phyloP scores from a whole-genome alignment of 1,140 invertebrate species.

The Conus betulinus region DNA sequence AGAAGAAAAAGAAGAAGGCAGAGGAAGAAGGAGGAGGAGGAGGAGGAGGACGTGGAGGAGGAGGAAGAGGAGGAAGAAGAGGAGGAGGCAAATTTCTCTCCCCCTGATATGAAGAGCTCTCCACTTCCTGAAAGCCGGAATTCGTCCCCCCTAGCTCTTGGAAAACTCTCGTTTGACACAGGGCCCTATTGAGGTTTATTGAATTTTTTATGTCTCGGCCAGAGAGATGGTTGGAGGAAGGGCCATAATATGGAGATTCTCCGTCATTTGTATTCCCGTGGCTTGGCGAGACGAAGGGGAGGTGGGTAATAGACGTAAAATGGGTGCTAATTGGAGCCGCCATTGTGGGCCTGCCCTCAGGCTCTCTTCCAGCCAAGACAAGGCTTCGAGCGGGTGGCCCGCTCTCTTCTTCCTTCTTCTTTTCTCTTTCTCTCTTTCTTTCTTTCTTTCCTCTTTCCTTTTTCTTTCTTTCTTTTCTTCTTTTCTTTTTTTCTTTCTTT shows the following conservation, averaged over 20 bases:
- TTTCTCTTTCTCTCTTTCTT: neutral
- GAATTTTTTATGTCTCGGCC: conserved; percentile 38
- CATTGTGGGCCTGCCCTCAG: neutral
- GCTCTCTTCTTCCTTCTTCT: no score
- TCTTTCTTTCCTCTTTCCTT: neutral
- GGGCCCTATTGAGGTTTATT: conserved; percentile 36
- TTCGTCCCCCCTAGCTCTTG: conserved; percentile 34
- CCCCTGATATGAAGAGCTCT: conserved; percentile 33
- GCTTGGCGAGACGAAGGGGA: conserved; percentile 15
- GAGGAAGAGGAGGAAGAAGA: neutral
- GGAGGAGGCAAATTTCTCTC: conserved; percentile 7
- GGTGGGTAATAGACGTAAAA: conserved; percentile 38
- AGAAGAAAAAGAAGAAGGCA: no score
- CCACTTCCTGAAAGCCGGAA: conserved; percentile 35
- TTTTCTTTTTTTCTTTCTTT: neutral
- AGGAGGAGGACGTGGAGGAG: no score
- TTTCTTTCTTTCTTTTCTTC: neutral
- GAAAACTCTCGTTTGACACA: conserved; percentile 31
- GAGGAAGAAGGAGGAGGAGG: no score
- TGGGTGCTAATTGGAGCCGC: conserved; percentile 25
- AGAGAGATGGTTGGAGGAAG: conserved; percentile 24
- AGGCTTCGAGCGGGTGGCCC: neutral
- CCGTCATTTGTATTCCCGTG: conserved; percentile 33
- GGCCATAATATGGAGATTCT: conserved; percentile 40
- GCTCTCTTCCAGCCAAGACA: neutral